phyloP scores from a whole-genome alignment of 2,113 vertebrate species.

The Pungitius pungitius region DNA sequence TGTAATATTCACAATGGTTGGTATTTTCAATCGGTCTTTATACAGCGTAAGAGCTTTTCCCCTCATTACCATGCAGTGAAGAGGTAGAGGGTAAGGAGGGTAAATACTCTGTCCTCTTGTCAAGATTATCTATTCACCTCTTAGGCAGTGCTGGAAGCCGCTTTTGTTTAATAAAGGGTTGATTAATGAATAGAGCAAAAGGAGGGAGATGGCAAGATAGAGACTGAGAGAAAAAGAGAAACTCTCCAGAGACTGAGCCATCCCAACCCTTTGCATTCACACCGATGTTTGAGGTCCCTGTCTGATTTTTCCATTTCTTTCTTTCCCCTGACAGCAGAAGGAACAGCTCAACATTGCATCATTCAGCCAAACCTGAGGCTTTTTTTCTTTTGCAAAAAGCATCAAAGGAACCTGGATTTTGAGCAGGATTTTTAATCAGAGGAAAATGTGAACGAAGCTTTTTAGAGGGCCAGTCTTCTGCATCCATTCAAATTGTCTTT shows the following conservation, averaged over 20 bases:
- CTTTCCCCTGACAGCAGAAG: conserved; percentile 32
- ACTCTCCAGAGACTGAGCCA: conserved; percentile 25
- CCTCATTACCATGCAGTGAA: conserved; percentile 54
- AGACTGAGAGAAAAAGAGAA: conserved; percentile 37
- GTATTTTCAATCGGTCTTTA: conserved; percentile 61
- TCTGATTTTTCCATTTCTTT: conserved; percentile 31
- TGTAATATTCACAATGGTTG: conserved; percentile 60
- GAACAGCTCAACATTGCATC: conserved; percentile 51
- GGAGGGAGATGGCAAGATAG: conserved; percentile 48
- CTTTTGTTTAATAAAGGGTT: conserved; percentile 75
- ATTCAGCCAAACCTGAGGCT: conserved; percentile 46
- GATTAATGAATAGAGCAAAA: conserved; percentile 72
- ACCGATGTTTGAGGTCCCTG: conserved; percentile 26
- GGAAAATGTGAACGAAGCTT: conserved; percentile 39
- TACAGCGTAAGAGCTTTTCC: conserved; percentile 31
- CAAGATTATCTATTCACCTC: conserved; percentile 73
- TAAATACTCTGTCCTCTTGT: conserved; percentile 73
- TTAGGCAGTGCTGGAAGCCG: conserved; percentile 65
- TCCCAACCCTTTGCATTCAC: conserved; percentile 4
- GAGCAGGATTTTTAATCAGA: conserved; percentile 60
- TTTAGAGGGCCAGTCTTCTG: conserved; percentile 43
- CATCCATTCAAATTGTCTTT: conserved; percentile 49
- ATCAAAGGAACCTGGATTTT: conserved; percentile 61
- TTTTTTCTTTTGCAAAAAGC: conserved; percentile 22
- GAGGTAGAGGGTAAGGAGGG: conserved; percentile 56